Evolutionary conservation across 2,797 vertebrate genomes (phyloP).

Genomic region (Tinamus major): DNA sequence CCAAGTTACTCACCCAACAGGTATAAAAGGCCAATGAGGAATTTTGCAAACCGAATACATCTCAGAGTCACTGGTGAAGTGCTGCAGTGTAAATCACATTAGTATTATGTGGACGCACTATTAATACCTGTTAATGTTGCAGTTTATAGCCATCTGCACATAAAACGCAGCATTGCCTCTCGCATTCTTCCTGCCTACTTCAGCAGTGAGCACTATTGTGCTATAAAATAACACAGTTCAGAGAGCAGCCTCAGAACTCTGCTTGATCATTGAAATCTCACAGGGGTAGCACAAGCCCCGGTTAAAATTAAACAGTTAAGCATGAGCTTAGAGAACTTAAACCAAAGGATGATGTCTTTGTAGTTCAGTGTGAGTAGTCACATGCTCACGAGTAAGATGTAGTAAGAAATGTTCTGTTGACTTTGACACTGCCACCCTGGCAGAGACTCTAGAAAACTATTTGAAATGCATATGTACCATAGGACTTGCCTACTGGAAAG

Average conservation of each 20-base stretch:
- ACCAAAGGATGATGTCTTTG: background rate
- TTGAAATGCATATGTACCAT: background rate
- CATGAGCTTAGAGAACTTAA: background rate
- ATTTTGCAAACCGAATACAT: background rate
- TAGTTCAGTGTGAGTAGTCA: background rate
- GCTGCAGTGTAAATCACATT: background rate
- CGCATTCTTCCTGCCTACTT: background rate
- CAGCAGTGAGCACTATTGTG: background rate
- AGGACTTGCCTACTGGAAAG: background rate
- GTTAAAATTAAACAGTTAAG: background rate
- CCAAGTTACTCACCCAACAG: constrained; percentile 91
- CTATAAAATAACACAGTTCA: constrained; percentile 24
- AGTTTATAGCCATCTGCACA: background rate
- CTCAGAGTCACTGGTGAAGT: background rate
- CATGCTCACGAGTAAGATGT: background rate
- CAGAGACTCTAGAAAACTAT: background rate
- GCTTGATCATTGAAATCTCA: background rate
- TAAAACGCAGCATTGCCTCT: background rate
- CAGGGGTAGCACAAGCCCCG: background rate
- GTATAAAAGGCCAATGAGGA: constrained; percentile 80
- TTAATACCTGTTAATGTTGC: constrained; percentile 7
- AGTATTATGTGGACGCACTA: background rate
- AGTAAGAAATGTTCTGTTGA: background rate
- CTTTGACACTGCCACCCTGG: too few relatives aligned
- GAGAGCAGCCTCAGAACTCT: constrained; percentile 3